Evolutionary conservation across 2,888 invertebrate species (phyloP), one percentile per base, ranked within the genome.

Genomic region (Ceriagrion tenellum): DNA sequence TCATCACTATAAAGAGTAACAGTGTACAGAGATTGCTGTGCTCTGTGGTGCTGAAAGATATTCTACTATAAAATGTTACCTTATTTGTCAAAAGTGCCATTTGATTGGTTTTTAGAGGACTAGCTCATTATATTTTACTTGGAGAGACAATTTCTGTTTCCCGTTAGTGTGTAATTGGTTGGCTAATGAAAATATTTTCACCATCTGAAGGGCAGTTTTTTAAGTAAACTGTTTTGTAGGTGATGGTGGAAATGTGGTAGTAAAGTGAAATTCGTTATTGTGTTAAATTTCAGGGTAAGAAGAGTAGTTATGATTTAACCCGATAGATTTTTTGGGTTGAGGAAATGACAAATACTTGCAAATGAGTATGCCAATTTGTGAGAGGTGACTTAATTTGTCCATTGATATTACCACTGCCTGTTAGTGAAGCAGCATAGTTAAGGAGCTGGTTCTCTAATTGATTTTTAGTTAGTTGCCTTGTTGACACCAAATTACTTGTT

Each of bases 31-130:
- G n/a, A n/a, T 69, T 35, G 16, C 63, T 74, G 90, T 91, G 93
- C 69, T 47, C 93, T 93, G 93, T 93, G 93, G 93, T 93, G 93
- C 93, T 93, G 93, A 93, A 93, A 93, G 69, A 93, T 93, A 93
- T 93, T 93, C 93, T 93, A 93, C 69, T 93, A 47, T 69, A 93
- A 93, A n/a, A 74, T 74, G 93, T 93, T 93, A 93, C 93, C 93
- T 93, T 93, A 47, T 74, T 93, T 74, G 63, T 74, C 47, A 47
- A 93, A 91, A 93, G 93, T 93, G 93, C 93, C 93, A 93, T 93
- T 93, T 93, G 74, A 69, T 93, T 93, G 47, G 69, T 93, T 93
- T 93, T 69, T 93, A 93, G 40, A 91, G 69, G 93, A 93, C 93
- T 47, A 93, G 63, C 47, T 93, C 93, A 93, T 93, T 93, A 81